Percentiles rank a stretch among this genome's conserved stretches.
Conservation (phyloP, 64 coral and sea anemone species). For the Hydrozoanthus tunicans region DNA sequence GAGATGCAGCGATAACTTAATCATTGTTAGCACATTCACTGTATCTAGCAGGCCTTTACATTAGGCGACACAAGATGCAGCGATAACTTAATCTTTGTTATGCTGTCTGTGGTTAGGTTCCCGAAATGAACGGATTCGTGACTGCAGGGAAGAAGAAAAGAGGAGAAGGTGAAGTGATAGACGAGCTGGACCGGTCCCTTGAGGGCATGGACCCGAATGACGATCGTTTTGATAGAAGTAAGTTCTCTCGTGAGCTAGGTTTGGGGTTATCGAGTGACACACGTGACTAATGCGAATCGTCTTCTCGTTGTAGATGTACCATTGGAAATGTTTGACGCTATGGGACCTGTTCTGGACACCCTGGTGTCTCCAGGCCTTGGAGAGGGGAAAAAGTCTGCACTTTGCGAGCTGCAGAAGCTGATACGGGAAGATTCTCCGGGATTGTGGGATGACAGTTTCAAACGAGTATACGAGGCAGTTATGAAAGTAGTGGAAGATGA, state of each 20-base stretch:
- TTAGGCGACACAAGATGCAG: too few species aligned
- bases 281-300: neutral
- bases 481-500: slow-evolving; percentile 47
- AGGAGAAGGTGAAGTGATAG: slow-evolving; percentile 18
- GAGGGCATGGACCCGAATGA: slow-evolving; percentile 52
- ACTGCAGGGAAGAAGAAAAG: slow-evolving; percentile 29
- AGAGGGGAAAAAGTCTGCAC: slow-evolving; percentile 46
- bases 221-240: slow-evolving; percentile 51
- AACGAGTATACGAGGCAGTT: slow-evolving; percentile 39
- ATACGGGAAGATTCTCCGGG: slow-evolving; percentile 43
- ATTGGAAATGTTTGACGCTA: slow-evolving; percentile 32
- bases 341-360: slow-evolving; percentile 46
- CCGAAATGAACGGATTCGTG: slow-evolving; percentile 51
- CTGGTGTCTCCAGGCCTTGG: slow-evolving; percentile 18
- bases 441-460: slow-evolving; percentile 50
- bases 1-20: too few species aligned
- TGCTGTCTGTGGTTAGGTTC: neutral
- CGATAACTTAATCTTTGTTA: neutral
- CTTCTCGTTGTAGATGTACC: neutral
- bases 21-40: too few species aligned
- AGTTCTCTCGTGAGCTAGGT: neutral
- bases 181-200: slow-evolving; percentile 38
- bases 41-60: too few species aligned
- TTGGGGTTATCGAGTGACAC: too few species aligned
- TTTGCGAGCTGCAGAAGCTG: slow-evolving; percentile 51